phyloP scores from a whole-genome alignment of 2,797 vertebrate species.

The Podarcis siculus region DNA sequence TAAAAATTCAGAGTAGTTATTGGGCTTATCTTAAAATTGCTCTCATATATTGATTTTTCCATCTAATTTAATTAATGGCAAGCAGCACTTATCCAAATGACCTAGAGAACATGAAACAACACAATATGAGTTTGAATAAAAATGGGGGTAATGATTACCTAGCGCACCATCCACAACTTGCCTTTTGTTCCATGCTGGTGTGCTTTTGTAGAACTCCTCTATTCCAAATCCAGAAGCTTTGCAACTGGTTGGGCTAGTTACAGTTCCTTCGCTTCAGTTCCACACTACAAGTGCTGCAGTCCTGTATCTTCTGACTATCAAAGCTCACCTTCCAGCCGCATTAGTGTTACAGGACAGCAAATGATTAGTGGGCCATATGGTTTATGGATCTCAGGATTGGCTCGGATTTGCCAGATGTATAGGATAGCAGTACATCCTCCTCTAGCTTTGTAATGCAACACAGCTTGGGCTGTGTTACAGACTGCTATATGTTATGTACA shows the following conservation, averaged over 20 bases:
- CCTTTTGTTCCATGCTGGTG: background rate
- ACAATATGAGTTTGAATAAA: background rate
- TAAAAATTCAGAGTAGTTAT: background rate
- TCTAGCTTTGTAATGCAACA: background rate
- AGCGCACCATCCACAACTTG: background rate
- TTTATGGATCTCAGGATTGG: background rate
- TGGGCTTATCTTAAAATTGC: slow-evolving; percentile 54
- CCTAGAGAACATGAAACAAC: background rate
- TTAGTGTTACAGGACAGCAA: background rate
- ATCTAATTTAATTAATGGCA: background rate
- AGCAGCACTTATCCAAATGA: background rate
- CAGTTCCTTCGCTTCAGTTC: background rate
- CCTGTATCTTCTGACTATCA: background rate
- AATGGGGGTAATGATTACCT: background rate
- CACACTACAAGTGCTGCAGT: background rate
- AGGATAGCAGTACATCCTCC: background rate
- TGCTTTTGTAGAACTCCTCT: background rate
- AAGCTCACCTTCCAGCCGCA: background rate
- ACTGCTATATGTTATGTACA: background rate
- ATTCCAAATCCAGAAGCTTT: background rate
- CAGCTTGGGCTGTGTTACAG: background rate
- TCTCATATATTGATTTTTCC: slow-evolving; percentile 36
- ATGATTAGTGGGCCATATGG: background rate
- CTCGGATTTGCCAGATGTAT: background rate
- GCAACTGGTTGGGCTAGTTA: background rate